Evolutionary conservation across 30 jellyfish, hydroid and myxozoan species (phyloP), one percentile per base, ranked within the genome.

Genomic region (Pseudorhiza aurosa): DNA sequence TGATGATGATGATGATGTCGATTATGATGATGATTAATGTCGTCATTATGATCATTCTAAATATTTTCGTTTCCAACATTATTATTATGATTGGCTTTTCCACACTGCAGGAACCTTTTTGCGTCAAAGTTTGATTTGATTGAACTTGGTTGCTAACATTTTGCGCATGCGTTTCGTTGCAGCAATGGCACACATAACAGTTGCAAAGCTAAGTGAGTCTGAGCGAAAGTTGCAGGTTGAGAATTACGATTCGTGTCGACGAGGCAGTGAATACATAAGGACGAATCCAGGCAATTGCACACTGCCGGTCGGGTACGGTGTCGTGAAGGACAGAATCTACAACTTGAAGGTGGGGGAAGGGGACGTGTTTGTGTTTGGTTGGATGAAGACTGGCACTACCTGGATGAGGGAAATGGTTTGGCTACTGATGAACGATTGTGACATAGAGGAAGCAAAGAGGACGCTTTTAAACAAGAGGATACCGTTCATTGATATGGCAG

Each of bases 391-490:
- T 24, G 88, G 88, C 19, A 76, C 88, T 11, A 76, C 78, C 24
- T 76, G 88, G 88, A 53, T 72, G 65, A 35, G 75, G 46, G 88
- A 76, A 30, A 37, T 76, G 78, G 71, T 59, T 11, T 76, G 88
- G 88, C 37, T 68, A 46, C 47, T 55, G 3, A 33, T 50, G 83
- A 70, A 70, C 5, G 58, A 33, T 26, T 70, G 70, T 22, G 56
- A 70, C n/a, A 21, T 70, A 12, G 83, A 70, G 29, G 36, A 33
- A 22, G 83, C 83, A 11, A 70, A 70, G 60, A 25, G 30, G 17
- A 22, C 58, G 18, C 45, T 9, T 4, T 42, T 70, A 4, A 70
- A 70, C 31, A 42, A 70, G 67, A 28, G 83, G 37, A 70, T 70
- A n/a, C 83, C 83, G 8, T 70, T 70, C 83, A 70, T 70, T 28